Conservation (phyloP, 30 jellyfish, hydroid and myxozoan genomes). For the Turritopsis dohrnii region DNA sequence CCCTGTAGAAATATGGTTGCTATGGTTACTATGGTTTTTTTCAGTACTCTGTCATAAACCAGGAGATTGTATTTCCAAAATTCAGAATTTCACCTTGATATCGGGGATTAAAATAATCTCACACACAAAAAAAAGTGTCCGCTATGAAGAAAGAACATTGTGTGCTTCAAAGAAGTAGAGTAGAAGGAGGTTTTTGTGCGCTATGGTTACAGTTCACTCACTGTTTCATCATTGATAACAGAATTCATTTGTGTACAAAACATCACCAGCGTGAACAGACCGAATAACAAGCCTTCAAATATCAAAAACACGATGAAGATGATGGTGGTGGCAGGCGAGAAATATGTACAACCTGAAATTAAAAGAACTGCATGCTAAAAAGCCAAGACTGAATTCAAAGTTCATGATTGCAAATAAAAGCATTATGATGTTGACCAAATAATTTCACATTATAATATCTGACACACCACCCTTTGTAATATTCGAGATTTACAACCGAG, state of each 20-base stretch:
- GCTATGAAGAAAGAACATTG: no score
- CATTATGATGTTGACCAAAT: not conserved
- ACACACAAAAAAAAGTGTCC: no score
- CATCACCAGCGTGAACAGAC: constrained; percentile 82
- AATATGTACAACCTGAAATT: constrained; percentile 63
- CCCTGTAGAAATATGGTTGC: constrained; percentile 50
- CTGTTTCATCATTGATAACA: constrained; percentile 84
- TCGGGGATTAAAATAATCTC: no score
- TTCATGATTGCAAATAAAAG: not conserved
- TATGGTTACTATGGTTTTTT: no score
- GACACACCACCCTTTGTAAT: no score
- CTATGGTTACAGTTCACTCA: no score
- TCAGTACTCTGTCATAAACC: no score
- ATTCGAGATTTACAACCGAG: no score
- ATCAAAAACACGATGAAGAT: constrained; percentile 75
- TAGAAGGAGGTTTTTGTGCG: no score
- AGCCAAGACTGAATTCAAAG: not conserved
- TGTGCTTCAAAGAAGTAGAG: no score
- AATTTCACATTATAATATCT: not conserved
- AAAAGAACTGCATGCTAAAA: not conserved
- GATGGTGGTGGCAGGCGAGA: constrained; percentile 89
- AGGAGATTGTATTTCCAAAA: no score
- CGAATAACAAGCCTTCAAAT: constrained; percentile 86
- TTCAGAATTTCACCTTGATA: no score
- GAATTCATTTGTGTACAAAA: constrained; percentile 80